Percentiles rank a stretch among this genome's conserved stretches.
phyloP scores from a whole-genome alignment of 2,113 vertebrate species.

The Ammodramus savannarum region DNA sequence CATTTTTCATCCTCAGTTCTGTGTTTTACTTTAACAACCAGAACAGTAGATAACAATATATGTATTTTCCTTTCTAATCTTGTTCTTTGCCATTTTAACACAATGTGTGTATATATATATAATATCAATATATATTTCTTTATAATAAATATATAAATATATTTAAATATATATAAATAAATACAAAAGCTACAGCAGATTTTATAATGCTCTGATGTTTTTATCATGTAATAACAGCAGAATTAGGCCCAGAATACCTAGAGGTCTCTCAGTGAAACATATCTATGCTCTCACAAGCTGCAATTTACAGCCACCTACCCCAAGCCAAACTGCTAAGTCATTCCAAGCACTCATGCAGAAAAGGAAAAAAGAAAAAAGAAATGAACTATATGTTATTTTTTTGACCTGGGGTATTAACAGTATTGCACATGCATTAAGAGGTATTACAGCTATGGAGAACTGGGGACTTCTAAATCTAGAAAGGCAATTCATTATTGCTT shows the following conservation, averaged over 20 bases:
- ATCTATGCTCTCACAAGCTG: background rate
- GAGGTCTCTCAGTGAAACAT: background rate
- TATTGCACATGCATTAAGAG: background rate
- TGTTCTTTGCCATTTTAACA: background rate
- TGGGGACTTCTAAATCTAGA: background rate
- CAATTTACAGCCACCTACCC: conserved; percentile 34
- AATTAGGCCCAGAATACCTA: background rate
- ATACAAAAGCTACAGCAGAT: background rate
- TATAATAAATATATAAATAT: too few species aligned
- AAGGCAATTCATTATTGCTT: background rate
- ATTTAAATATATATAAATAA: background rate
- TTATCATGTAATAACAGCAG: background rate
- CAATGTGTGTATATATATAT: background rate
- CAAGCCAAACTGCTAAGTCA: conserved; percentile 20
- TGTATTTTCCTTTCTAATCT: background rate
- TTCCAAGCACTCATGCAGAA: conserved; percentile 40
- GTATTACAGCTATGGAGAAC: background rate
- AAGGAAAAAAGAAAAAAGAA: background rate
- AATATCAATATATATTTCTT: too few species aligned
- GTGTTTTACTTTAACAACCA: background rate
- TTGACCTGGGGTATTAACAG: background rate
- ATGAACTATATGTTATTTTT: background rate
- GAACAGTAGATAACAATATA: background rate
- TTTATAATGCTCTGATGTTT: background rate
- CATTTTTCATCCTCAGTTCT: background rate